These are phyloP conservation scores for Syrrhaptes paradoxus DNA, from an alignment of 2,113 vertebrate genomes.

Conservation along the genomic window DNA sequence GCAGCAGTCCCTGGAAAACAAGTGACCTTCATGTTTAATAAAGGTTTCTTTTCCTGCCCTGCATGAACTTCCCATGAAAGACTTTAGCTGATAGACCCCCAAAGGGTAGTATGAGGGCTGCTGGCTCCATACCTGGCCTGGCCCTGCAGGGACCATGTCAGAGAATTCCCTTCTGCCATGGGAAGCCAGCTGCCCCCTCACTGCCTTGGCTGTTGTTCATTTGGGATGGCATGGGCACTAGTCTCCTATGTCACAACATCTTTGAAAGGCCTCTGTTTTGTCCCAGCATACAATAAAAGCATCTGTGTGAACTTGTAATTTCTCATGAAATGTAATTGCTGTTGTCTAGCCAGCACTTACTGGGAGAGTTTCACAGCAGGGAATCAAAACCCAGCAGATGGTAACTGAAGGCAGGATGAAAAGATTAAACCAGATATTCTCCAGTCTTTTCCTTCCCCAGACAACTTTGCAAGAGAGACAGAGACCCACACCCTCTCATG, in stretches of 20 bases:
- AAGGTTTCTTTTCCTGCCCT: background rate
- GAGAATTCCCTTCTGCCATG: background rate
- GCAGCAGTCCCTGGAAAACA: constrained; percentile 81
- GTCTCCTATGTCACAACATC: constrained; percentile 30
- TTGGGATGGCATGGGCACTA: background rate
- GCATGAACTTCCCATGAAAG: background rate
- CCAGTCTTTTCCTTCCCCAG: constrained; percentile 43
- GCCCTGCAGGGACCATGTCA: background rate
- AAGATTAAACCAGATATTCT: constrained; percentile 56
- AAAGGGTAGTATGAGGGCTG: background rate
- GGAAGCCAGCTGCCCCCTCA: background rate
- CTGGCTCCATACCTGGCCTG: background rate
- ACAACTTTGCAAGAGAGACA: constrained; percentile 31
- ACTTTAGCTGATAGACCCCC: background rate
- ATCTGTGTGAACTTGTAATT: constrained; percentile 14
- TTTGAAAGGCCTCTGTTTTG: constrained; percentile 34
- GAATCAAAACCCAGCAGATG: constrained; percentile 45
- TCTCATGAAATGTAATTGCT: constrained; percentile 55
- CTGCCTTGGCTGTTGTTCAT: background rate
- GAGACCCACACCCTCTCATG: constrained; percentile 37
- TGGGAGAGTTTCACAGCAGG: constrained; percentile 53
- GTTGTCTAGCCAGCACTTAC: constrained; percentile 60
- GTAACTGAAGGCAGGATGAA: constrained; percentile 52
- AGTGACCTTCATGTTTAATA: background rate
- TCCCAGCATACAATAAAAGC: constrained; percentile 3